These are phyloP conservation scores for Amblyopsis rosae DNA, from an alignment of 2,113 vertebrate species.

Conservation along the genomic window DNA sequence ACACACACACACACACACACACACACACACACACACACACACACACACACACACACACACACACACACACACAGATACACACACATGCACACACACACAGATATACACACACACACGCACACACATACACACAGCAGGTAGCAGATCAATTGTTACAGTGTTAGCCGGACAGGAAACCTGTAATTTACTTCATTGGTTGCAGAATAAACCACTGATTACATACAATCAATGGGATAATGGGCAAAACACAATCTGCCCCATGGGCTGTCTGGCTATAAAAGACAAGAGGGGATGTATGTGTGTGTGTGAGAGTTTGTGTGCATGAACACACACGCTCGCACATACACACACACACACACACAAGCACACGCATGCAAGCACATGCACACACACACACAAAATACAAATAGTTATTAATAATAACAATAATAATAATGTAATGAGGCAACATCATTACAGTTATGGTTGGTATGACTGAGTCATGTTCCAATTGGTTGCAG, in stretches of 20 bases:
- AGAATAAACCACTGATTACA: constrained; percentile 88
- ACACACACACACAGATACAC: constrained; percentile 23
- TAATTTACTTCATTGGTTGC: constrained; percentile 89
- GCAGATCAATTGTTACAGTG: constrained; percentile 95
- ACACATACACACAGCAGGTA: constrained; percentile 53
- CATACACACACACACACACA: constrained; percentile 4
- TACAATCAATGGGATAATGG: constrained; percentile 83
- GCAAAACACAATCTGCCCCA: constrained; percentile 85
- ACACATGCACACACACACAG: constrained; percentile 20
- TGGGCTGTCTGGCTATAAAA: constrained; percentile 68
- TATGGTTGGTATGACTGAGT: no score
- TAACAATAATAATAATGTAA: not conserved
- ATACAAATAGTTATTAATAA: no score
- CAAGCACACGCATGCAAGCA: not conserved
- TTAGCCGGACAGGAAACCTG: constrained; percentile 83
- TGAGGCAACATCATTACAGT: no score
- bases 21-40: not conserved
- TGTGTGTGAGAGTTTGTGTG: constrained; percentile 25
- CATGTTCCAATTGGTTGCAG: no score
- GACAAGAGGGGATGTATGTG: constrained; percentile 33
- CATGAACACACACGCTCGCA: not conserved
- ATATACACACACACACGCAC: constrained; percentile 28
- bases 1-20: no score
- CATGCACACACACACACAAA: not conserved
- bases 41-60: not conserved